Evolutionary conservation across 2,113 vertebrate species (phyloP).

Genomic region (Athene cunicularia): DNA sequence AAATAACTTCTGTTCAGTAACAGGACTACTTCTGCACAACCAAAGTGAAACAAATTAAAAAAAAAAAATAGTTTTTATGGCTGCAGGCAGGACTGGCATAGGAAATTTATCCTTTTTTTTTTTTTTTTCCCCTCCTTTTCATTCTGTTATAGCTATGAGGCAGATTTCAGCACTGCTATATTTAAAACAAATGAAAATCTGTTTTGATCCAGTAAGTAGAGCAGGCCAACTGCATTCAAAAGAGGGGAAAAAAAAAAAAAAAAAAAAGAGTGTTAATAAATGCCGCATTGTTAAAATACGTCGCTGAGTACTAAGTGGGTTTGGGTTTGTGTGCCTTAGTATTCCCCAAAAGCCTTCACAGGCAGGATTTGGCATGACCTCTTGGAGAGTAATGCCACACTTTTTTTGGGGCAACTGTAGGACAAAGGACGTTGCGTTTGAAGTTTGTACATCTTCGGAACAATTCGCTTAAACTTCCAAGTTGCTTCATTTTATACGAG

Average conservation of each 20-base stretch:
- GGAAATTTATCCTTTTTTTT: background rate
- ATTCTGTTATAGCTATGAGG: background rate
- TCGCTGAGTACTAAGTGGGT: background rate
- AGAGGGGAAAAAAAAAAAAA: background rate
- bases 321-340: background rate
- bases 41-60: background rate
- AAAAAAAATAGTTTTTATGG: background rate
- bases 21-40: background rate
- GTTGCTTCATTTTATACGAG: background rate
- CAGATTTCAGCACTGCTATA: background rate
- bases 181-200: conserved; percentile 1
- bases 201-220: background rate
- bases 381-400: background rate
- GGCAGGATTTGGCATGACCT: background rate
- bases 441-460: background rate
- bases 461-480: background rate
- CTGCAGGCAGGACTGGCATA: background rate
- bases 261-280: background rate
- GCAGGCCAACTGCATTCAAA: background rate
- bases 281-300: background rate
- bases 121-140: background rate
- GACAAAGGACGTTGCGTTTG: background rate
- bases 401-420: background rate
- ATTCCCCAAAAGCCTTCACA: background rate
- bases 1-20: background rate